Percentiles rank a stretch among this genome's conserved stretches.
Conservation (phyloP, 2,888 invertebrate species). For the Phlogophora meticulosa region DNA sequence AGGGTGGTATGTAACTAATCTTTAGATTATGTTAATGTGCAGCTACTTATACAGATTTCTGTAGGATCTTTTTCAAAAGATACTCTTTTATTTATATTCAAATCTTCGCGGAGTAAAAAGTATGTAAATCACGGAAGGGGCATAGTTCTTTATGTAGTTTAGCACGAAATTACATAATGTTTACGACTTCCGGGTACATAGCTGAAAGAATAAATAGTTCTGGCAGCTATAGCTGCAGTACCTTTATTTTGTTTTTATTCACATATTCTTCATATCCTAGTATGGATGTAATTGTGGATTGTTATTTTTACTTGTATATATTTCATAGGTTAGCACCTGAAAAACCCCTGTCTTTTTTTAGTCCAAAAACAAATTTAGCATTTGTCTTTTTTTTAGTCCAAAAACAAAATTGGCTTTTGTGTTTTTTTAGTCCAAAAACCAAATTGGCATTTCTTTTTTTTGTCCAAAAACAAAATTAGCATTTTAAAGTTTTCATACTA, state of each 20-base stretch:
- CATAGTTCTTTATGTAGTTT: slow-evolving; percentile 48
- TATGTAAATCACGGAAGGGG: slow-evolving; percentile 71
- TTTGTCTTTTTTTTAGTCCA: no score
- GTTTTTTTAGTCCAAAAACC: no score
- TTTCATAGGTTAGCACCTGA: background rate
- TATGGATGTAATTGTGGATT: background rate
- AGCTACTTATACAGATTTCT: slow-evolving; percentile 68
- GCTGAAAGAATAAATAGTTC: background rate
- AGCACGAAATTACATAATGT: slow-evolving; percentile 25
- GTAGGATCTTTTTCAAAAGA: slow-evolving; percentile 66
- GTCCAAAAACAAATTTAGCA: no score
- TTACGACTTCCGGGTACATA: slow-evolving; percentile 19
- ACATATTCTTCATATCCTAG: background rate
- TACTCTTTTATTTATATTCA: slow-evolving; percentile 71
- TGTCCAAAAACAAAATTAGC: background rate
- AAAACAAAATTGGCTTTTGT: no score
- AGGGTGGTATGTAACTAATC: slow-evolving; percentile 69
- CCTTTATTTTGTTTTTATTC: background rate
- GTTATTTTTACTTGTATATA: background rate
- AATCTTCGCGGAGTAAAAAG: slow-evolving; percentile 71
- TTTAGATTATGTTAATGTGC: slow-evolving; percentile 78
- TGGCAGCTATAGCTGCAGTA: background rate
- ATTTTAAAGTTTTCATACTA: background rate
- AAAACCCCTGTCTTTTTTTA: no score
- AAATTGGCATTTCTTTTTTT: no score